Evolutionary conservation across 1,140 invertebrate genomes (phyloP), one percentile per base, ranked within the genome.

Genomic region (Aphis craccivora): DNA sequence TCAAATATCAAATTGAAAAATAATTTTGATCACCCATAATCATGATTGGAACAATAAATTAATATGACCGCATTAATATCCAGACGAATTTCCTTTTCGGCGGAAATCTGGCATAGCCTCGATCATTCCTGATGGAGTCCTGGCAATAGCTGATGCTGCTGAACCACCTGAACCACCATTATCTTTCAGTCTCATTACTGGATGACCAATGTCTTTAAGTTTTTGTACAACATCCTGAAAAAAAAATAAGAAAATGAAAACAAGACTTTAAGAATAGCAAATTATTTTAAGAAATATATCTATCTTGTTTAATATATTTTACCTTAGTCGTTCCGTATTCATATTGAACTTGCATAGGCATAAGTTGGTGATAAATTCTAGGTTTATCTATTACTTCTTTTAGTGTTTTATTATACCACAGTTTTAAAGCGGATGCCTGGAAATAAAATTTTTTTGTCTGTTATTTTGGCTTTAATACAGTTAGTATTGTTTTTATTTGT

Each of bases 281-380:
- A 9, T 8, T 43, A 23, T 25, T 5, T 83, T 37, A 20, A 81
- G 37, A 83, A 37, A 37, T 81, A 84, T 25, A 25, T 43, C 4
- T 43, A 43, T 30, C 7, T 0, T 88, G 11, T 35, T 51, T 22
- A 45, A 45, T 45, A 67, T 67, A n/a, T 30, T 67, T 55, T 95
- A 97, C 97, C 95, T 96, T 95, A 90, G 96, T 96, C 94, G 98
- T 96, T 53, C 97, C 97, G 94, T 96, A 96, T 96, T 99, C 99
- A 95, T 98, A 98, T 88, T 96, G 94, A 0, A 98, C 94, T 53
- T 96, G 94, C 96, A 99, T 98, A 0, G 99, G 99, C 94, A 97
- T 96, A 4, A 99, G 95, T 95, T 99, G 99, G 95, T 99, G 98
- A 95, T 99, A 99, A 92, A 99, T 96, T 94, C 99, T 96, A 1